These are phyloP conservation scores for Xylophagus ater DNA, from an alignment of 2,888 invertebrate genomes.

Conservation along the genomic window DNA sequence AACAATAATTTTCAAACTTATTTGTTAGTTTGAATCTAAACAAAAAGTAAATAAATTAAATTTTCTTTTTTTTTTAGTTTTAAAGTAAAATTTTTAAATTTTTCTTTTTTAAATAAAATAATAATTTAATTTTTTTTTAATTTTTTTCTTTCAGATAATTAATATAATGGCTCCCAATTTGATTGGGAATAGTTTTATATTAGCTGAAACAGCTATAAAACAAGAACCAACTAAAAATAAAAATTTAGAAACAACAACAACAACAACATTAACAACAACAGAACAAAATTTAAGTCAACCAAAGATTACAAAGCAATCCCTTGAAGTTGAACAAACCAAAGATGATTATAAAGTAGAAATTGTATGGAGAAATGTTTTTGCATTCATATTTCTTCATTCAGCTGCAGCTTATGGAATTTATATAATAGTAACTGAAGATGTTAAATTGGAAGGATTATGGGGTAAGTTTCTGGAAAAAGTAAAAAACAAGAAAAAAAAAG, in stretches of 20 bases:
- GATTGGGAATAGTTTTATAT: conserved; percentile 47
- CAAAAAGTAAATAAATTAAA: too few species aligned
- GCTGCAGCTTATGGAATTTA: conserved; percentile 51
- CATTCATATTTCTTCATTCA: conserved; percentile 58
- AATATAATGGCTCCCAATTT: conserved; percentile 52
- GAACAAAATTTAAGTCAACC: background rate
- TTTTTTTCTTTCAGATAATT: conserved; percentile 3
- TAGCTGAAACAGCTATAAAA: conserved; percentile 36
- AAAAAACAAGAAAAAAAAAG: too few species aligned
- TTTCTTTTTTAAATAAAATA: too few species aligned
- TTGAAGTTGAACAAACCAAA: conserved; percentile 8
- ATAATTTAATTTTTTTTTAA: background rate
- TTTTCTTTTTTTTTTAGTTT: too few species aligned
- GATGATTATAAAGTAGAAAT: conserved; percentile 48
- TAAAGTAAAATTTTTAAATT: too few species aligned
- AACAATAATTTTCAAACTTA: too few species aligned
- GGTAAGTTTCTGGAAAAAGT: too few species aligned
- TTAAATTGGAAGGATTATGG: conserved; percentile 33
- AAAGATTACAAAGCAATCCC: conserved; percentile 9
- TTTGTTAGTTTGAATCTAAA: too few species aligned
- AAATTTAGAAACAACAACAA: background rate
- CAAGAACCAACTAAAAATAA: conserved; percentile 6
- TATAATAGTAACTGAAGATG: conserved; percentile 35
- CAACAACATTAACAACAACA: conserved; percentile 1
- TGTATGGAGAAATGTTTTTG: conserved; percentile 69